These are phyloP conservation scores for Tapirus indicus DNA, from an alignment of 2,797 vertebrate species.

Conservation along the genomic window DNA sequence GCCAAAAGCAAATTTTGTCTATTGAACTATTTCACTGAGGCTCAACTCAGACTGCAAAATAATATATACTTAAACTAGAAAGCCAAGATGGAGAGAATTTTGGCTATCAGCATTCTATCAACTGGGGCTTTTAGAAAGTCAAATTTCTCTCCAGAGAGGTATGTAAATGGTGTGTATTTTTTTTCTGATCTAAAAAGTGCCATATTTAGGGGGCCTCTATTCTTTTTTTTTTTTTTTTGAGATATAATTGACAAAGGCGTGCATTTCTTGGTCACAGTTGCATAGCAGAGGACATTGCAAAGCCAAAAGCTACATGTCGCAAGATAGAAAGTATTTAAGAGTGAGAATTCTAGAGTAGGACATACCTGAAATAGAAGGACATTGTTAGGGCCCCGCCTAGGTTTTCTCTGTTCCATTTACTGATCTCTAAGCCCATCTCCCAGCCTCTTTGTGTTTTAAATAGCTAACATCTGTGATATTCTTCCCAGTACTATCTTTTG, in stretches of 20 bases:
- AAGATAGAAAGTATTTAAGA: neutral
- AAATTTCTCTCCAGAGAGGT: slow-evolving; percentile 37
- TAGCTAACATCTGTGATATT: neutral
- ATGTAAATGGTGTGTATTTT: neutral
- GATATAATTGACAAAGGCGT: neutral
- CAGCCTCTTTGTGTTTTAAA: slow-evolving; percentile 31
- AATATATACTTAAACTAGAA: neutral
- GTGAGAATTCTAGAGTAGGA: neutral
- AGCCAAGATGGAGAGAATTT: neutral
- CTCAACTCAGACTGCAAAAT: neutral
- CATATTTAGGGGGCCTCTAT: neutral
- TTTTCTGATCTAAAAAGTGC: neutral
- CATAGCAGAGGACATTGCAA: neutral
- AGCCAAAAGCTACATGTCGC: slow-evolving; percentile 27
- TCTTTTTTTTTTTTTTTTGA: neutral
- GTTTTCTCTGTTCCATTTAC: neutral
- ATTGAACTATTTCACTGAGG: slow-evolving; percentile 23
- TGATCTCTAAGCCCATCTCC: neutral
- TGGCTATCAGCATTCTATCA: neutral
- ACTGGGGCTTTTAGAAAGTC: neutral
- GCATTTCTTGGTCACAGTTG: neutral
- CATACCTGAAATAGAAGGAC: neutral
- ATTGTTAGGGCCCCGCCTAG: neutral
- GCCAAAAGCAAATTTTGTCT: slow-evolving; percentile 19
- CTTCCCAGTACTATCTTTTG: neutral